A percentile compares a stretch with the other conserved stretches of the same genome.
These are phyloP conservation scores for Apoda limacodes DNA, from an alignment of 2,888 invertebrate species.

Conservation along the genomic window DNA sequence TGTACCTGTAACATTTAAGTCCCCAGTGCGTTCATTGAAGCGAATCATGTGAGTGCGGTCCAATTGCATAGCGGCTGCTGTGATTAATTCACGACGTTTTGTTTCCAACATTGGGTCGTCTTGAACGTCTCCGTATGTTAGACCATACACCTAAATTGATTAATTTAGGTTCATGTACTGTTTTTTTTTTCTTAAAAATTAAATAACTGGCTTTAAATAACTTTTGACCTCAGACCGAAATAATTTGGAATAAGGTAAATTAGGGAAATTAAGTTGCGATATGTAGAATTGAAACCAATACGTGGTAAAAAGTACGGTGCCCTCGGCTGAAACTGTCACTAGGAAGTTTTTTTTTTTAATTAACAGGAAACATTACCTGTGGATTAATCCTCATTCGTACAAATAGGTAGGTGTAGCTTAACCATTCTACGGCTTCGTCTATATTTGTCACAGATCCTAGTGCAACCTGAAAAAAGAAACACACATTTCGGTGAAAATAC, in stretches of 20 bases:
- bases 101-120: slow-evolving; percentile 85
- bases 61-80: slow-evolving; percentile 82
- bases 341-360: no score
- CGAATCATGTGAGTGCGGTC: slow-evolving; percentile 96
- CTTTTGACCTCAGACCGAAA: no score
- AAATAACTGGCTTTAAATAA: no score
- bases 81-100: slow-evolving; percentile 82
- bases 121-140: slow-evolving; percentile 71
- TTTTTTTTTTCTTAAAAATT: no score
- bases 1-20: slow-evolving; percentile 80
- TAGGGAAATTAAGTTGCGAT: no score
- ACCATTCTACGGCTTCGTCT: slow-evolving; percentile 97
- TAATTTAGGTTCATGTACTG: no score
- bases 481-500: no score
- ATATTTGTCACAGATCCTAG: slow-evolving; percentile 97
- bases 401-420: slow-evolving; percentile 96
- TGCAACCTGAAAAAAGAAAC: slow-evolving; percentile 76
- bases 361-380: no score
- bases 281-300: no score
- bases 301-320: no score
- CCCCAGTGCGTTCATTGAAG: slow-evolving; percentile 86
- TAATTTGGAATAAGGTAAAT: no score
- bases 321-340: no score
- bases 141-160: slow-evolving; percentile 70
- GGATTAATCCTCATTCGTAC: slow-evolving; percentile 96